Conservation (phyloP, 2,113 vertebrate species). For the Platysternon megacephalum region DNA sequence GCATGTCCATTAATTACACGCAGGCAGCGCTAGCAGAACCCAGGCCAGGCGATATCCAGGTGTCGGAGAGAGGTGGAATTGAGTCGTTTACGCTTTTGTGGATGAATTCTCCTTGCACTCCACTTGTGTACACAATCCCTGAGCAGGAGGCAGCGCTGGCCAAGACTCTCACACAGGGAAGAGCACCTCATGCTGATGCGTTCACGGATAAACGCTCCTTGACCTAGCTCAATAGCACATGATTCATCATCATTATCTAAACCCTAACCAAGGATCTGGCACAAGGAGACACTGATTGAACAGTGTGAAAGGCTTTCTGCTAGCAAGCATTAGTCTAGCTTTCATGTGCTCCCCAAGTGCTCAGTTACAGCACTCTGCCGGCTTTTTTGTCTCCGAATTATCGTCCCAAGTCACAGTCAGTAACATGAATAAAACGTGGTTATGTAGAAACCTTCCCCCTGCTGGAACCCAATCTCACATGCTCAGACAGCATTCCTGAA, state of each 20-base stretch:
- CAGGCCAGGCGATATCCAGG: background rate
- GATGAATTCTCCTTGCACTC: background rate
- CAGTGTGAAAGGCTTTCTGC: background rate
- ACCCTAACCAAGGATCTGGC: background rate
- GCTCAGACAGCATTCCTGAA: background rate
- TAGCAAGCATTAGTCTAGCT: rapidly evolving
- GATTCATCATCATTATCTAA: background rate
- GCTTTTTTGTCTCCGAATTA: background rate
- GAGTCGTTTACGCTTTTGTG: background rate
- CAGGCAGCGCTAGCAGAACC: background rate
- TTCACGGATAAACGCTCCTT: background rate
- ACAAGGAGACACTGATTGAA: too few relatives aligned
- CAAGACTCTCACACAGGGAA: too few relatives aligned
- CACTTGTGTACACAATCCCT: background rate
- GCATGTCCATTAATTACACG: background rate
- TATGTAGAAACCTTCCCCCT: background rate
- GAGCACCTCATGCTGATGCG: background rate
- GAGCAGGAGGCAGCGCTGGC: background rate
- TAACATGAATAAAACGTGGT: background rate
- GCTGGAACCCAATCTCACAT: background rate
- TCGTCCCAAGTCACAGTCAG: background rate
- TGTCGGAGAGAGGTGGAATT: background rate
- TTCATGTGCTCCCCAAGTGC: background rate
- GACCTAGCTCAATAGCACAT: background rate
- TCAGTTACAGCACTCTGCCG: background rate